A percentile compares a stretch with the other conserved stretches of the same genome.
phyloP scores from a whole-genome alignment of 2,797 vertebrate genomes.

The Scarus forsteni region DNA sequence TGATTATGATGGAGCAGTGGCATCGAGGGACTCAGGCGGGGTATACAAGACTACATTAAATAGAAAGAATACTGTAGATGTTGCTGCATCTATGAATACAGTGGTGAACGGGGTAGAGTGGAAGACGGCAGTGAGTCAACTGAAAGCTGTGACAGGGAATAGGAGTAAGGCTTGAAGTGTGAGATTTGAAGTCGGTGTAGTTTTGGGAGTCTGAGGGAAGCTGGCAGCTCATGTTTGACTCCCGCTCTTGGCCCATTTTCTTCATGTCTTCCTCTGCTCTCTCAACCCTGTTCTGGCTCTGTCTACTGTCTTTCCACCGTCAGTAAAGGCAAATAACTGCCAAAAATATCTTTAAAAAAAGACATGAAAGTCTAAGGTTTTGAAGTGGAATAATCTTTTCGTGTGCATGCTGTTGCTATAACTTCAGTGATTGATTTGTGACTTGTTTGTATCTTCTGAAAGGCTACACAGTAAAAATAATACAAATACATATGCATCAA shows the following conservation, averaged over 20 bases:
- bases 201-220: no score
- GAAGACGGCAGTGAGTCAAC: conserved; percentile 8
- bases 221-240: no score
- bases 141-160: background rate
- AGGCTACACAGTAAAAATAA: conserved; percentile 3
- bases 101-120: background rate
- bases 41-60: conserved; percentile 40
- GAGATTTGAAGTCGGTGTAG: background rate
- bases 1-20: conserved; percentile 73
- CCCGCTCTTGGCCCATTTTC: no score
- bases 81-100: conserved; percentile 31
- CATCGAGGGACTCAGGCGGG: conserved; percentile 41
- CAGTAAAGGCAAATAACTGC: no score
- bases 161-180: conserved; percentile 8
- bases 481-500: background rate
- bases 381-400: background rate
- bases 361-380: no score
- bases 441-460: conserved; percentile 9
- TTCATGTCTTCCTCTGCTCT: no score
- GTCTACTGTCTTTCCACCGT: no score
- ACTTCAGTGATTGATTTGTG: conserved; percentile 35
- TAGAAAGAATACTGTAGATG: conserved; percentile 52
- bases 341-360: no score
- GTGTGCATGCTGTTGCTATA: conserved; percentile 32
- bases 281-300: no score